Evolutionary conservation across 2,113 vertebrate species (phyloP).

Genomic region (Bostrychus sinensis): DNA sequence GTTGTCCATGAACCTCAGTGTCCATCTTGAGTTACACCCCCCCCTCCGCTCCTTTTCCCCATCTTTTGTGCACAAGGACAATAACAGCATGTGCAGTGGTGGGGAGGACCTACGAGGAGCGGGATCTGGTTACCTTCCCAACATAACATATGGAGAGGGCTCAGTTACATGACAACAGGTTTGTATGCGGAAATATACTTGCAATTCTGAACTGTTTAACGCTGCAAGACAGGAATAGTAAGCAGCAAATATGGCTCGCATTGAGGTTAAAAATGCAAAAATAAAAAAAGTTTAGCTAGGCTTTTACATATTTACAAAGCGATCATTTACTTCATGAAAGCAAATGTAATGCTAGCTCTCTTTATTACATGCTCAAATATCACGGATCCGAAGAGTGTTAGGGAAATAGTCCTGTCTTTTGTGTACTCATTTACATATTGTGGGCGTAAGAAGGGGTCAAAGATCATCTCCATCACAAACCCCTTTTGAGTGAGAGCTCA

Average conservation of each 20-base stretch:
- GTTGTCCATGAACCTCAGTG: slow-evolving; percentile 69
- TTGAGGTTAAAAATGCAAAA: background rate
- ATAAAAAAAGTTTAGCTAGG: background rate
- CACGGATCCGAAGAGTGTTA: slow-evolving; percentile 2
- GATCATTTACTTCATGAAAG: background rate
- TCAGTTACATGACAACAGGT: slow-evolving; percentile 54
- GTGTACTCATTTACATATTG: slow-evolving; percentile 83
- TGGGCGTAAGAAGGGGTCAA: slow-evolving; percentile 77
- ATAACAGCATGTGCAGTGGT: slow-evolving; percentile 49
- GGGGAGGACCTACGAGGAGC: slow-evolving; percentile 20
- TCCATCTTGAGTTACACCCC: slow-evolving; percentile 62
- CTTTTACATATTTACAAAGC: background rate
- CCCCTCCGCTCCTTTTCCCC: slow-evolving; percentile 32
- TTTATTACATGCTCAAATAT: slow-evolving; percentile 15
- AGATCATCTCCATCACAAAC: slow-evolving; percentile 85
- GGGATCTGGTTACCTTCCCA: slow-evolving; percentile 66
- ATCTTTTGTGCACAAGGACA: slow-evolving; percentile 73
- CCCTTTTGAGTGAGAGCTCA: slow-evolving; percentile 77
- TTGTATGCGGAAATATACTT: slow-evolving; percentile 7
- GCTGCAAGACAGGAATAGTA: background rate
- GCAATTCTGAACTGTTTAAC: background rate
- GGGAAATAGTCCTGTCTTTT: slow-evolving; percentile 70
- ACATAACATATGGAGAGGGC: slow-evolving; percentile 54
- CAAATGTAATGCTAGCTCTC: background rate
- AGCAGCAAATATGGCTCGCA: background rate